These are phyloP conservation scores for Ctenodactylus gundi DNA, from an alignment of 2,113 vertebrate genomes.

Conservation along the genomic window DNA sequence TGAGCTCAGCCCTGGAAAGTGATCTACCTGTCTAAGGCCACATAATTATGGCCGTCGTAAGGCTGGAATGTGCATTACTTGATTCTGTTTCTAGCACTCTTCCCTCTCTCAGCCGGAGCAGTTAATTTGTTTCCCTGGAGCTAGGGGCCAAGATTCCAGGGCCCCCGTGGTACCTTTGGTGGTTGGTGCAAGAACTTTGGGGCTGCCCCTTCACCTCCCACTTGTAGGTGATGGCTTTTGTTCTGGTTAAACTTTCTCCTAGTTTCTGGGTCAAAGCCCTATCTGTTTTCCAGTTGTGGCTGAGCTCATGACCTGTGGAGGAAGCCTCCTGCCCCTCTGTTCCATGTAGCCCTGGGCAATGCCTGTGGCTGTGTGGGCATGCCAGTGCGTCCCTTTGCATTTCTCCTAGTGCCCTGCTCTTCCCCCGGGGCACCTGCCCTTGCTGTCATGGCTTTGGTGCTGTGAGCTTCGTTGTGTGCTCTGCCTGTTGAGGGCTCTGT, in stretches of 20 bases:
- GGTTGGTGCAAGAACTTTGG: background rate
- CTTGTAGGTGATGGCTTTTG: background rate
- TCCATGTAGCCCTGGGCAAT: background rate
- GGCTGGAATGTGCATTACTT: background rate
- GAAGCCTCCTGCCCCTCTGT: background rate
- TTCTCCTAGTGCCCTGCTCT: background rate
- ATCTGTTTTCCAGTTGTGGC: background rate
- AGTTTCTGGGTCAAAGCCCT: background rate
- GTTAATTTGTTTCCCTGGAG: background rate
- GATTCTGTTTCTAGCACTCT: background rate
- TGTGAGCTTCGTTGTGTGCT: background rate
- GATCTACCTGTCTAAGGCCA: background rate
- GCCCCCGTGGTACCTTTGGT: rapidly evolving
- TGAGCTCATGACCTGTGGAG: no score
- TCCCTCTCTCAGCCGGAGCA: no score
- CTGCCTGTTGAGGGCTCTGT: background rate
- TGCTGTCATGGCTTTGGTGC: background rate
- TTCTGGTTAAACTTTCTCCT: background rate
- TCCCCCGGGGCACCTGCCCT: background rate
- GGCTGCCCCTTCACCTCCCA: background rate
- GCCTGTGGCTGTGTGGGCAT: background rate
- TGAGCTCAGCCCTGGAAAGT: background rate
- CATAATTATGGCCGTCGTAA: rapidly evolving
- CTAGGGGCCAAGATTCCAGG: background rate
- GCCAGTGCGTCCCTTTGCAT: background rate